Evolutionary conservation across 2,113 vertebrate species (phyloP).

Genomic region (Lichenostomus cassidix): DNA sequence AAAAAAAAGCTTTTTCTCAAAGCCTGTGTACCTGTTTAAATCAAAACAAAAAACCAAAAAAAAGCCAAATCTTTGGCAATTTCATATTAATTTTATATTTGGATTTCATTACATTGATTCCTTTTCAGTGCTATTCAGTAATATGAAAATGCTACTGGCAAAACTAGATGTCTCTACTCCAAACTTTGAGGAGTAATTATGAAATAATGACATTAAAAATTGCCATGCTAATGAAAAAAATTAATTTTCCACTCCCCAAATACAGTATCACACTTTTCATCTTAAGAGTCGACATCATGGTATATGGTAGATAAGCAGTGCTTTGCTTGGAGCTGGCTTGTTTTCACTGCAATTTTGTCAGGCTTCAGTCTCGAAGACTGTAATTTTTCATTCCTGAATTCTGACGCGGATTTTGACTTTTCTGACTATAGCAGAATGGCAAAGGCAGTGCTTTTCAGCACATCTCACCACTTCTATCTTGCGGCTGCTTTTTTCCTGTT

Average conservation of each 20-base stretch:
- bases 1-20: neutral
- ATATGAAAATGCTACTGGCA: neutral
- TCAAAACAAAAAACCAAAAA: neutral
- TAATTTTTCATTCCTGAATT: neutral
- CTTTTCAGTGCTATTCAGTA: neutral
- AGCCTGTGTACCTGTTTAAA: neutral
- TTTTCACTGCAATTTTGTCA: neutral
- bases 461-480: neutral
- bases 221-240: neutral
- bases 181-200: neutral
- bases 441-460: neutral
- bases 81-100: neutral
- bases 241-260: neutral
- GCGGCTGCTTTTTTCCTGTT: neutral
- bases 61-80: neutral
- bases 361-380: neutral
- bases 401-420: slow-evolving; percentile 3
- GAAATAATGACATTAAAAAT: slow-evolving; percentile 8
- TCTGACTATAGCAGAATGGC: neutral
- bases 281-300: neutral
- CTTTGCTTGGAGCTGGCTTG: neutral
- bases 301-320: neutral
- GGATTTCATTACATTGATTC: neutral
- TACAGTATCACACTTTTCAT: neutral
- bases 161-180: neutral